Base-by-base conservation (phyloP, 2,113 vertebrate species). In the Toxotes jaculatrix region DNA sequence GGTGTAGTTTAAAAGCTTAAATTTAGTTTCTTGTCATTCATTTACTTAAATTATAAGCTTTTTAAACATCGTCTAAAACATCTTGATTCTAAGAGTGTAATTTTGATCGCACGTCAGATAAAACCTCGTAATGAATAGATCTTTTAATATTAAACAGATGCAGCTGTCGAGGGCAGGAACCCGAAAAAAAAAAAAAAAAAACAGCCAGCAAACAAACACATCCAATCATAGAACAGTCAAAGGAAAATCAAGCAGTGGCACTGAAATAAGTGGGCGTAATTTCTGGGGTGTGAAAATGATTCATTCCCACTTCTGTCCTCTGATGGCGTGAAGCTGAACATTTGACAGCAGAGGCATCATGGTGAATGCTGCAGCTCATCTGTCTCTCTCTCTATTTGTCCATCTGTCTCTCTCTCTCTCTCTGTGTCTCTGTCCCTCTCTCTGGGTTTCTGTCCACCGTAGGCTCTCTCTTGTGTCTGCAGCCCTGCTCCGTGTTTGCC, bases 231-330 rank as follows among this genome's bases (percentile, higher is more conserved):
- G 65, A 70, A n/a, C 47, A 62, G 70, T 57, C 31, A 19, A 31
- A 68, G 21, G 23, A n/a, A 60, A 36, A 34, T 32, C 31, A 4
- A 43, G 64, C 17, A 8, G 62, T 68, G 55, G 27, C 23, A 38
- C 34, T 21, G 38, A 69, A 73, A 79, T 36, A 34, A 16, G 42
- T 73, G 80, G 74, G 69, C 2, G 19, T 60, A 66, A 12, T 60
- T 72, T 74, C 78, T 11, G 6, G 45, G 36, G 55, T 83, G 83
- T 72, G 67, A 87, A 84, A 27, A 86, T 87, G 77, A 85, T 80
- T 89, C 75, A 90, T 80, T 78, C 19, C 79, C 71, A 86, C 74
- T 84, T 80, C 49, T 80, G 76, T 81, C 70, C 79, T 74, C 68
- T 75, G 69, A 84, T 14, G 72, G 71, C 51, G 67, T 43, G 76